Evolutionary conservation across 2,888 invertebrate genomes (phyloP).

Genomic region (Scaptomyza parva): DNA sequence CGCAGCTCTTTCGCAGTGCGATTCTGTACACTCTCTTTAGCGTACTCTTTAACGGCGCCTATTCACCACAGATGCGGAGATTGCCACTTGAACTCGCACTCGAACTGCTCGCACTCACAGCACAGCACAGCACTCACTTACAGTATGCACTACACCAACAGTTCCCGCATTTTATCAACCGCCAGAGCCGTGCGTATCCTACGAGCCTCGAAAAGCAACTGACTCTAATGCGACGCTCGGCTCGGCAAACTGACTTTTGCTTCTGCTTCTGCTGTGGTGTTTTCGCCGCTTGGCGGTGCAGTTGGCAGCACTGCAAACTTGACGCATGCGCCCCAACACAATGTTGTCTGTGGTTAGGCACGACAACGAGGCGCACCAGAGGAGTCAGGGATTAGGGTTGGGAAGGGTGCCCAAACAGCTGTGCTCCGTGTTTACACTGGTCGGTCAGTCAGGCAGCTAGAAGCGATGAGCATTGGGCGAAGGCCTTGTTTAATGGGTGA

Average conservation of each 20-base stretch:
- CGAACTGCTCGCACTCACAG: slow-evolving; percentile 53
- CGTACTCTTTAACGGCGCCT: slow-evolving; percentile 43
- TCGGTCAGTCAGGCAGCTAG: slow-evolving; percentile 25
- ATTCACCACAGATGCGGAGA: slow-evolving; percentile 63
- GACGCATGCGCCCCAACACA: slow-evolving; percentile 61
- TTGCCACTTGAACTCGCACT: slow-evolving; percentile 50
- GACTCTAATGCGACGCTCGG: slow-evolving; percentile 50
- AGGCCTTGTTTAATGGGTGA: slow-evolving; percentile 48
- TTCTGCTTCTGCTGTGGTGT: slow-evolving; percentile 39
- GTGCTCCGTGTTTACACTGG: slow-evolving; percentile 70
- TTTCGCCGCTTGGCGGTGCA: slow-evolving; percentile 52
- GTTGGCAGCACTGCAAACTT: slow-evolving; percentile 53
- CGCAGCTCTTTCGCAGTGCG: slow-evolving; percentile 47
- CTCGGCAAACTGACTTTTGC: slow-evolving; percentile 13
- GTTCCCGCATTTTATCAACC: slow-evolving; percentile 56
- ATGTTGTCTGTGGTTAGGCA: slow-evolving; percentile 80
- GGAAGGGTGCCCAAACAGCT: slow-evolving; percentile 57
- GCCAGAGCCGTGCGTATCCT: slow-evolving; percentile 82
- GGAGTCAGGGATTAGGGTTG: not conserved
- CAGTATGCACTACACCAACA: slow-evolving; percentile 38
- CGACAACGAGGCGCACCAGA: slow-evolving; percentile 15
- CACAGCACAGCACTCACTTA: slow-evolving; percentile 51
- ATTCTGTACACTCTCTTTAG: slow-evolving; percentile 54
- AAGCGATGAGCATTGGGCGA: slow-evolving; percentile 19
- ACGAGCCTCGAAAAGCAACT: slow-evolving; percentile 84